Evolutionary conservation across 2,888 invertebrate genomes (phyloP).

Genomic region (Lasioglossum lativentre): DNA sequence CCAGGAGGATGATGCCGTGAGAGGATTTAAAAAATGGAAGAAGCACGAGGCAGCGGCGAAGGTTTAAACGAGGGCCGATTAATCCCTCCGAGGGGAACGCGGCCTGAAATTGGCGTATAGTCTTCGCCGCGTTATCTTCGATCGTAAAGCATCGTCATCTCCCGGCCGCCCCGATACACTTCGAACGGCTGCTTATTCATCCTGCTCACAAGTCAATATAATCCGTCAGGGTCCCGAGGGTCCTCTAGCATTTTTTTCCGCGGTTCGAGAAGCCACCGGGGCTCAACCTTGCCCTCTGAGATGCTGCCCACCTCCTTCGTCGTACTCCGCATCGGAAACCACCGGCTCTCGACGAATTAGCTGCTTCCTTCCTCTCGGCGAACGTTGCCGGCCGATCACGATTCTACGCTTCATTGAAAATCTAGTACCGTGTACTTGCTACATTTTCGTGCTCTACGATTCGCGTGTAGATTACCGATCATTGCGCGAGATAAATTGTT

Average conservation of each 20-base stretch:
- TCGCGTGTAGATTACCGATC: not conserved
- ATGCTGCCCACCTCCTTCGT: not conserved
- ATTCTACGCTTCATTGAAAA: not conserved
- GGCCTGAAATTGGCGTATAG: slow-evolving; percentile 72
- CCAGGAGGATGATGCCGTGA: slow-evolving; percentile 59
- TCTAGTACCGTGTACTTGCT: not conserved
- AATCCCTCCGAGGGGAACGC: slow-evolving; percentile 70
- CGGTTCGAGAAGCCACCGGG: not conserved
- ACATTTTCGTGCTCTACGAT: not conserved
- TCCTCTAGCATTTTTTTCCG: slow-evolving; percentile 17
- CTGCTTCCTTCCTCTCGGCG: not conserved
- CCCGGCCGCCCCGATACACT: slow-evolving; percentile 63
- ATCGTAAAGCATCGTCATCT: slow-evolving; percentile 73
- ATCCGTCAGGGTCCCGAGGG: slow-evolving; percentile 50
- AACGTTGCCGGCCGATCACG: not conserved
- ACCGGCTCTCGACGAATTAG: not conserved
- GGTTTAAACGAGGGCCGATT: slow-evolving; percentile 73
- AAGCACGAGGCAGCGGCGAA: slow-evolving; percentile 69
- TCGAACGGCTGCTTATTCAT: slow-evolving; percentile 68
- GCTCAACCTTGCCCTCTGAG: not conserved
- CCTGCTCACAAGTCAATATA: slow-evolving; percentile 68
- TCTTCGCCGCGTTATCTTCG: slow-evolving; percentile 70
- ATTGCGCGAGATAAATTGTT: too few relatives aligned
- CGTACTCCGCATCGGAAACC: not conserved
- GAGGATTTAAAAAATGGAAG: slow-evolving; percentile 71